Percentiles rank a stretch among this genome's conserved stretches.
Evolutionary conservation across 1,140 invertebrate genomes (phyloP).

Genomic region (Meloidogyne exigua): DNA sequence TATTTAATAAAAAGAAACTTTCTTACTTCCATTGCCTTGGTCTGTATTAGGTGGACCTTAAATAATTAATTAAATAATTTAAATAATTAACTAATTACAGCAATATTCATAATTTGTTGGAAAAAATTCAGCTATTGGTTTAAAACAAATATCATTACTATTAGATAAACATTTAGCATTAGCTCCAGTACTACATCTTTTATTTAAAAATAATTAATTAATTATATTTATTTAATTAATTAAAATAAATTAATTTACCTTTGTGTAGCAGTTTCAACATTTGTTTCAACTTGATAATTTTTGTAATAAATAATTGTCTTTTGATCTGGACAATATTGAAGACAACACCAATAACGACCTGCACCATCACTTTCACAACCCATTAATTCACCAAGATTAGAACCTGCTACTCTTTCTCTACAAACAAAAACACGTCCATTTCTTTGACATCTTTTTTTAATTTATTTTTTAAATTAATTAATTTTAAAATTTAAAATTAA

Average conservation of each 20-base stretch:
- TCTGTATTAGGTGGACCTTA: not conserved
- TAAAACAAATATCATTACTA: constrained; percentile 3
- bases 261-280: not conserved
- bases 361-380: not conserved
- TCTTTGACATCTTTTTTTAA: not conserved
- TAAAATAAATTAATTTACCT: too few species aligned
- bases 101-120: constrained; percentile 5
- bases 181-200: not conserved
- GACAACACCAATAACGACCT: not conserved
- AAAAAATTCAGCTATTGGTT: not conserved
- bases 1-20: not conserved
- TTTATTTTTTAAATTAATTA: not conserved
- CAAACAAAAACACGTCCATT: not conserved
- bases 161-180: not conserved
- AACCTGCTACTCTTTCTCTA: not conserved
- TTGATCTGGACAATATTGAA: not conserved
- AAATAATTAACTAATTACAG: not conserved
- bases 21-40: not conserved
- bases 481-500: not conserved
- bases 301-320: constrained; percentile 1
- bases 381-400: not conserved
- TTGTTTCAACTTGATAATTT: not conserved
- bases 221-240: not conserved
- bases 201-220: not conserved
- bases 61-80: not conserved